These are phyloP conservation scores for Drosophila arawakana DNA, from an alignment of 1,140 invertebrate genomes.

Conservation along the genomic window DNA sequence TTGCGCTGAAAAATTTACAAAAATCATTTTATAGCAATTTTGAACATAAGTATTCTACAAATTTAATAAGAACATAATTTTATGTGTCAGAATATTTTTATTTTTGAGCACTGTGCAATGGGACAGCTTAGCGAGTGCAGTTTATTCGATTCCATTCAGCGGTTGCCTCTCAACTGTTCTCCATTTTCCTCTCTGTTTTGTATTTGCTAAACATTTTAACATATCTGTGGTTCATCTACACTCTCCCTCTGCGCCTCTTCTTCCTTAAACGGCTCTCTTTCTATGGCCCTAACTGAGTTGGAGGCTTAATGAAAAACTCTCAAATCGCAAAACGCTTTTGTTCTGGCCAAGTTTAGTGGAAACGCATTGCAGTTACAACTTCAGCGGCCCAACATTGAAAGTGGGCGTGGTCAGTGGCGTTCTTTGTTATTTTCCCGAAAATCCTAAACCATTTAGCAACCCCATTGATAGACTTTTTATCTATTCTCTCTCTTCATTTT, in stretches of 20 bases:
- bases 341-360: constrained; percentile 73
- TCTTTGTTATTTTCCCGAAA: constrained; percentile 41
- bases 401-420: constrained; percentile 37
- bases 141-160: constrained; percentile 70
- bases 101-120: not conserved
- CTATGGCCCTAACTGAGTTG: not conserved
- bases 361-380: constrained; percentile 36
- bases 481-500: not conserved
- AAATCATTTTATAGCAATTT: too few species aligned
- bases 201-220: constrained; percentile 78
- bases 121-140: constrained; percentile 34
- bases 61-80: too few species aligned
- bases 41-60: too few species aligned
- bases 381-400: not conserved
- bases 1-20: too few species aligned
- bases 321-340: constrained; percentile 66
- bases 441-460: constrained; percentile 44
- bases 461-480: constrained; percentile 20
- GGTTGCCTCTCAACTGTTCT: constrained; percentile 42
- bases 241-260: not conserved
- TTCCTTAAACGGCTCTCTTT: not conserved
- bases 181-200: constrained; percentile 53
- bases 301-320: constrained; percentile 60
- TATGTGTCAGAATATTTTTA: too few species aligned
- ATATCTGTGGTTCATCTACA: constrained; percentile 10